Evolutionary conservation across 2,888 invertebrate genomes (phyloP).

Genomic region (Laspeyria flexula): DNA sequence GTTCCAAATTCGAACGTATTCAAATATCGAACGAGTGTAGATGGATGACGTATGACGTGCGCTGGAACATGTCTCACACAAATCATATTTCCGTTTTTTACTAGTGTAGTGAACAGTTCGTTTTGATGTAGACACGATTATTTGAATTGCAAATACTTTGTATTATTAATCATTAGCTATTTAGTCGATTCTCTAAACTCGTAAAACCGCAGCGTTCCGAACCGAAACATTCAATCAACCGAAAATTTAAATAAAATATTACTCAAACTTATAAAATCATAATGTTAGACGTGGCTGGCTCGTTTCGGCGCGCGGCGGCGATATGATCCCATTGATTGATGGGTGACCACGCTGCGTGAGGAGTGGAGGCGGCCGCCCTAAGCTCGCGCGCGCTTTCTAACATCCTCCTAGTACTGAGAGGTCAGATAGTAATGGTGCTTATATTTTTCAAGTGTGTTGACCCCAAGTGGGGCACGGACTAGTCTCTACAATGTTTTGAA

Average conservation of each 20-base stretch:
- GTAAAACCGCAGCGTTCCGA: conserved; percentile 61
- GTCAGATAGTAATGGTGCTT: conserved; percentile 59
- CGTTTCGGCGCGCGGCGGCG: conserved; percentile 76
- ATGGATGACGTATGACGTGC: conserved; percentile 75
- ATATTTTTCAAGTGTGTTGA: conserved; percentile 76
- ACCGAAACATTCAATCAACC: conserved; percentile 80
- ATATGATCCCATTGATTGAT: conserved; percentile 86
- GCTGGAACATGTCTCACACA: conserved; percentile 68
- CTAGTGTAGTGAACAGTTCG: conserved; percentile 39
- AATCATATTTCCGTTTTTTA: conserved; percentile 58
- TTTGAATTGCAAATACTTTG: conserved; percentile 67
- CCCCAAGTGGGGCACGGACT: conserved; percentile 67
- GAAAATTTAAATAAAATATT: conserved; percentile 84
- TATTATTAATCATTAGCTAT: conserved; percentile 55
- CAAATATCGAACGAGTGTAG: conserved; percentile 80
- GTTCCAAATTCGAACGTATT: conserved; percentile 84
- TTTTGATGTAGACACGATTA: conserved; percentile 44
- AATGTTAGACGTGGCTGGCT: conserved; percentile 72
- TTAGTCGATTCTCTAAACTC: conserved; percentile 48
- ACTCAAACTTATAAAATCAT: conserved; percentile 82
- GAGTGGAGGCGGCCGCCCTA: conserved; percentile 56
- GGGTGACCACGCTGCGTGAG: conserved; percentile 80
- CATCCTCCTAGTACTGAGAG: conserved; percentile 32
- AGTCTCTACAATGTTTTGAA: conserved; percentile 74
- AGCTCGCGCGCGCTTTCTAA: conserved; percentile 33